Evolutionary conservation across 2,888 invertebrate species (phyloP), one percentile per base, ranked within the genome.

Genomic region (Drosophila cognata): DNA sequence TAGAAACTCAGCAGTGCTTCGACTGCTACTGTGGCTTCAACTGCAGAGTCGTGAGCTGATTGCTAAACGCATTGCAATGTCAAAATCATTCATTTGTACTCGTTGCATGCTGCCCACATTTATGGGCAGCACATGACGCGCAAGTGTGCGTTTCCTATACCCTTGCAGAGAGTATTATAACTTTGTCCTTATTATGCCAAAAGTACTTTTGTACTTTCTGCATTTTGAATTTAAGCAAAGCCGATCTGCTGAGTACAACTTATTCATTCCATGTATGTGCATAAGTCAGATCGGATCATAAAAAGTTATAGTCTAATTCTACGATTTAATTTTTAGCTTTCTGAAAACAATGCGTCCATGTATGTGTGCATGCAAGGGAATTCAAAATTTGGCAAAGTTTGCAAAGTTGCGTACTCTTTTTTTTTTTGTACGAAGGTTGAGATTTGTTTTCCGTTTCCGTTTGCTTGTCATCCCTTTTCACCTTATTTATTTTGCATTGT

Each of bases 1-100:
- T 77, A 57, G 35, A 60, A 61, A 21, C 57, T 63, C 63, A 48
- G 41, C 71, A 63, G 43, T 71, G 57, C 60, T 59, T 77, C 70
- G 46, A 46, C 43, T 51, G 46, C 29, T 7, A 46, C 38, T 67
- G 50, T 13, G 65, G 50, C 71, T 84, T 52, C 60, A 41, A 79
- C 80, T 59, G 68, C 66, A 72, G 76, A 84, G 76, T 80, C 88
- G 89, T 85, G 89, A 89, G 88, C 71, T 87, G 85, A 84, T 85
- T 85, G 82, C 89, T 79, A 85, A 85, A 81, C 79, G 76, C 82
- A 84, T 70, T 84, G 76, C 85, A 76, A 73, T 81, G 71, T 63
- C 79, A 84, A 77, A 77, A 74, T 59, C 74, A 81, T 59, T 25
- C 55, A 53, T 41, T 60, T 56, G 64, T 56, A 55, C 46, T 56